These are phyloP conservation scores for Chrysodeixis includens DNA, from an alignment of 2,888 invertebrate genomes.

Conservation along the genomic window DNA sequence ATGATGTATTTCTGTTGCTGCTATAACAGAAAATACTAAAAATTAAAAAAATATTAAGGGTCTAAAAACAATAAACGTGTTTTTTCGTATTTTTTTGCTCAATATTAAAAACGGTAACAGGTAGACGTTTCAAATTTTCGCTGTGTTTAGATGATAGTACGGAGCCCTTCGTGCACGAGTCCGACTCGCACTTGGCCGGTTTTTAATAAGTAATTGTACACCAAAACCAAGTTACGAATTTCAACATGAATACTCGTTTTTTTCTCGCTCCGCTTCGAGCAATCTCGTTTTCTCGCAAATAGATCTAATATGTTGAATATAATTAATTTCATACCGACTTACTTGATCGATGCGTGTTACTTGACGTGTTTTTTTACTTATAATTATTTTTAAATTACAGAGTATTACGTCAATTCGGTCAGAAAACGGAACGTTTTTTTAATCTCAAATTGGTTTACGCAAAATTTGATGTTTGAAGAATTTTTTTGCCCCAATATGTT, in stretches of 20 bases:
- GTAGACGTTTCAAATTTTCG: no score
- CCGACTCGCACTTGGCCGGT: no score
- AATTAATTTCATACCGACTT: conserved; percentile 85
- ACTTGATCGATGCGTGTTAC: conserved; percentile 87
- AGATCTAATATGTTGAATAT: conserved; percentile 87
- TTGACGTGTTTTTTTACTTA: conserved; percentile 72
- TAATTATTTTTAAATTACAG: conserved; percentile 87
- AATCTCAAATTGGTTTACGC: conserved; percentile 76
- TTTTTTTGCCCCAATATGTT: conserved; percentile 68
- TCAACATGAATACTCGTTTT: conserved; percentile 83
- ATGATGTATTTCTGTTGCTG: no score
- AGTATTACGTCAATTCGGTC: conserved; percentile 83
- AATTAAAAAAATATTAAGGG: no score
- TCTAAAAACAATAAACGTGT: no score
- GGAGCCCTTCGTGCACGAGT: no score
- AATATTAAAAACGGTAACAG: no score
- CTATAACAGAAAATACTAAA: no score
- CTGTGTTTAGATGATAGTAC: no score
- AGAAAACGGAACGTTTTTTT: conserved; percentile 78
- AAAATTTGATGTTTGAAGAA: conserved; percentile 76
- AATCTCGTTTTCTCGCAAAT: conserved; percentile 88
- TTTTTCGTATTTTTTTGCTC: no score
- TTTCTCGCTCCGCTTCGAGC: conserved; percentile 78
- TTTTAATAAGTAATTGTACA: conserved; percentile 87
- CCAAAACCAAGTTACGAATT: conserved; percentile 82